A percentile compares a stretch with the other conserved stretches of the same genome.
Evolutionary conservation across 2,888 invertebrate genomes (phyloP).

Genomic region (Pyrrhia umbra): DNA sequence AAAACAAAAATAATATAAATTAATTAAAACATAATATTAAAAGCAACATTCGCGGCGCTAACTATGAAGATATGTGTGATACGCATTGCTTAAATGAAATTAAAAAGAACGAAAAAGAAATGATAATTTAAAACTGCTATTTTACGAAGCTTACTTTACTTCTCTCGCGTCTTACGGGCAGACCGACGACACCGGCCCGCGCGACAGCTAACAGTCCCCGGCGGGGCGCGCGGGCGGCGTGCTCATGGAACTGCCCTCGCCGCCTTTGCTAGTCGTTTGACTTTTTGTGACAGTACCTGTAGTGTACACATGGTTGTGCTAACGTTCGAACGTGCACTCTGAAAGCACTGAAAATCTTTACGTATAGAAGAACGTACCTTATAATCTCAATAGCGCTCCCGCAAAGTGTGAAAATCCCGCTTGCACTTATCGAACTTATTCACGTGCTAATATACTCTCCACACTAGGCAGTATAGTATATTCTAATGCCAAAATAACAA

Average conservation of each 20-base stretch:
- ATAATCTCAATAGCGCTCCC: slow-evolving; percentile 19
- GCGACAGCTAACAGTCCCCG: slow-evolving; percentile 39
- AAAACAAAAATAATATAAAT: slow-evolving; percentile 31
- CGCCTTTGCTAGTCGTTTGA: slow-evolving; percentile 40
- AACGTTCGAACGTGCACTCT: slow-evolving; percentile 38
- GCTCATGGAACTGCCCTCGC: slow-evolving; percentile 23
- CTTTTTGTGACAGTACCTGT: slow-evolving; percentile 53
- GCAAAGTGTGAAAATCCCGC: neutral
- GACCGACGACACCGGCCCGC: slow-evolving; percentile 23
- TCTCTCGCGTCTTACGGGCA: slow-evolving; percentile 51
- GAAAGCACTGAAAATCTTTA: slow-evolving; percentile 27
- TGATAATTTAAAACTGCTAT: slow-evolving; percentile 35
- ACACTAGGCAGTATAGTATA: too few relatives aligned
- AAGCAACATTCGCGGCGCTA: slow-evolving; percentile 7
- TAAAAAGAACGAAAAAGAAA: slow-evolving; percentile 27
- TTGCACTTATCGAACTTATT: neutral
- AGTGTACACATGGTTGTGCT: slow-evolving; percentile 53
- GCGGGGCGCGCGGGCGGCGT: slow-evolving; percentile 29
- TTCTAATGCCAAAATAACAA: too few relatives aligned
- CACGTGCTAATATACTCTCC: neutral
- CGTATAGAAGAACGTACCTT: slow-evolving; percentile 16
- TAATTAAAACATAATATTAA: slow-evolving; percentile 26
- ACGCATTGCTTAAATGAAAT: slow-evolving; percentile 2
- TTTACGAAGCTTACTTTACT: too few relatives aligned
- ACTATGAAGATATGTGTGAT: slow-evolving; percentile 1